Conservation (phyloP, 1,140 invertebrate genomes). For the Hyphantria cunea region DNA sequence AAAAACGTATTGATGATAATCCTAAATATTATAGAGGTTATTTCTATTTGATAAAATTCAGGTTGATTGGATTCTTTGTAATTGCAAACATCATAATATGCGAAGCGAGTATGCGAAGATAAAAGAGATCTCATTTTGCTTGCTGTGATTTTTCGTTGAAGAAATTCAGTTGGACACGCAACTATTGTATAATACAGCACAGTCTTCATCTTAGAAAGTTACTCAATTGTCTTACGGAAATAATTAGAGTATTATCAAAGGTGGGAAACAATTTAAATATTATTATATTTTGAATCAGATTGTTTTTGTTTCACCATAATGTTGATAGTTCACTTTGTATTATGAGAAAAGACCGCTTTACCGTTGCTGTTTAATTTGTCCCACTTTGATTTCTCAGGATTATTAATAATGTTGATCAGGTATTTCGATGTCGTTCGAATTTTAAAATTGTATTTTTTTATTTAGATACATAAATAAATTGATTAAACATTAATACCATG, state of each 20-base stretch:
- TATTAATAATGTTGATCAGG: not conserved
- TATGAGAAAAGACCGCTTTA: not conserved
- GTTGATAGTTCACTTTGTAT: slow-evolving; percentile 1
- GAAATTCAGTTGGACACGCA: not conserved
- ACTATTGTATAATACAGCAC: slow-evolving; percentile 9
- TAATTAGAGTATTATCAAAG: not conserved
- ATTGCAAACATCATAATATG: too few species aligned
- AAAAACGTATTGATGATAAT: too few species aligned
- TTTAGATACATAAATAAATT: too few species aligned
- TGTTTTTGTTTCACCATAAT: slow-evolving; percentile 3
- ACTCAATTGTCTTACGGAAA: not conserved
- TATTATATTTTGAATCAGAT: slow-evolving; percentile 8
- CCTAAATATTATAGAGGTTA: too few species aligned
- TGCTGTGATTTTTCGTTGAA: too few species aligned
- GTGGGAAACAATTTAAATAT: slow-evolving; percentile 7
- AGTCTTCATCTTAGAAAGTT: slow-evolving; percentile 4
- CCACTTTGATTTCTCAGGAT: not conserved
- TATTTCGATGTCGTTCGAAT: too few species aligned
- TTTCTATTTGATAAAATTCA: too few species aligned
- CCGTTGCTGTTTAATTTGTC: not conserved
- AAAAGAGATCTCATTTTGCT: too few species aligned
- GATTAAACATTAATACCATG: too few species aligned
- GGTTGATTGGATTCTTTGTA: too few species aligned
- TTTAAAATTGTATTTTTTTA: too few species aligned
- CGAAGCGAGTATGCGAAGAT: too few species aligned